Conservation (phyloP, 2,113 vertebrate species). For the Neolamprologus tretocephalus region DNA sequence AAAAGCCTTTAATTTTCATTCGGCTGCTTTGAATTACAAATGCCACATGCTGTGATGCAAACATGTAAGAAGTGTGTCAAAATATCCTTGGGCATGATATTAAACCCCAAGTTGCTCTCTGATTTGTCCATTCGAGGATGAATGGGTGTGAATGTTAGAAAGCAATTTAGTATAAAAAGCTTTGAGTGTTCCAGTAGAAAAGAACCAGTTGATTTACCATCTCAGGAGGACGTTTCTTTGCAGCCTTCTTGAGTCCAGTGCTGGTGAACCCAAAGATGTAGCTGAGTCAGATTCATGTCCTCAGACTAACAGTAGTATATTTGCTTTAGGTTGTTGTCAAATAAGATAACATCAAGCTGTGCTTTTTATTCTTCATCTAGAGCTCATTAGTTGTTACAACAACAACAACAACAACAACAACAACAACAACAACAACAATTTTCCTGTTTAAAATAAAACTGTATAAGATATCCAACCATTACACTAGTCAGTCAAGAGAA, state of each 20-base stretch:
- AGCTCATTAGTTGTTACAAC: not conserved
- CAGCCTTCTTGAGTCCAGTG: not conserved
- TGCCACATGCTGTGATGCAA: not conserved
- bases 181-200: not conserved
- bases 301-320: not conserved
- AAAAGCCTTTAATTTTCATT: not conserved
- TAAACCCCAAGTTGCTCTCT: not conserved
- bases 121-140: not conserved
- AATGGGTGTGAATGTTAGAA: not conserved
- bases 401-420: not conserved
- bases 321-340: not conserved
- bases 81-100: not conserved
- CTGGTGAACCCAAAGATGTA: not conserved
- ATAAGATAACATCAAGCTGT: not conserved
- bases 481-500: not conserved
- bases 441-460: not conserved
- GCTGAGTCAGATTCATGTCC: not conserved
- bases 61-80: not conserved
- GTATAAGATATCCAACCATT: not conserved
- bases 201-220: not conserved
- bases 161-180: not conserved
- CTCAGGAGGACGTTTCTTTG: not conserved
- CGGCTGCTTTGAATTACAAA: not conserved
- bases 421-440: not conserved
- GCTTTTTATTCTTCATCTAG: not conserved